Percentiles rank a stretch among this genome's conserved stretches.
Evolutionary conservation across 1,140 invertebrate species (phyloP).

Genomic region (Drosophila seguyi): DNA sequence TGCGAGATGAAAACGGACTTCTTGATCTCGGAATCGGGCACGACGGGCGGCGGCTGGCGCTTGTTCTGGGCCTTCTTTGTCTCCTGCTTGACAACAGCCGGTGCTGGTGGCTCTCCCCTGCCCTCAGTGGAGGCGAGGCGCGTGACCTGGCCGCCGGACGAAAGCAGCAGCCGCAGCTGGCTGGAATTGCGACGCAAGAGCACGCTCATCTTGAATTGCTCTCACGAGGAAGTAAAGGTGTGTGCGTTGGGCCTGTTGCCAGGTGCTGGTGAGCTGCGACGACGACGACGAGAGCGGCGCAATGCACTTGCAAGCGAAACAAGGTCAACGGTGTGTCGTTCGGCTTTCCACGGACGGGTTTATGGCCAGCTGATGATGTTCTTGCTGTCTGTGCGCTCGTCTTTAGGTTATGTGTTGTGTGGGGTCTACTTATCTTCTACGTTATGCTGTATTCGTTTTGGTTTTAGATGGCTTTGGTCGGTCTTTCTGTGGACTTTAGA

Average conservation of each 20-base stretch:
- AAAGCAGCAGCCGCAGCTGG: conserved; percentile 64
- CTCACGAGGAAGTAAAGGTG: conserved; percentile 57
- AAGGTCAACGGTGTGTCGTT: conserved; percentile 61
- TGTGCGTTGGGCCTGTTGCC: conserved; percentile 5
- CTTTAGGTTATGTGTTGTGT: conserved; percentile 33
- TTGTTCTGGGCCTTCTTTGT: conserved; percentile 23
- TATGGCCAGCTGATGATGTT: conserved; percentile 30
- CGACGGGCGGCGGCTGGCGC: conserved; percentile 19
- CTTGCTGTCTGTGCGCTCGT: conserved; percentile 23
- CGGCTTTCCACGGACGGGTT: conserved; percentile 45
- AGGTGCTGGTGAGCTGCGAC: conserved; percentile 29
- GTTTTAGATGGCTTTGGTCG: conserved; percentile 59
- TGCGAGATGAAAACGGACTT: conserved; percentile 97
- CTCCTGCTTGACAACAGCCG: conserved; percentile 8
- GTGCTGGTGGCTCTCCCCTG: conserved; percentile 18
- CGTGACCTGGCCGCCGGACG: conserved; percentile 57
- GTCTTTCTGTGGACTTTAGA: conserved; percentile 69
- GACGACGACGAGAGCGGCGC: conserved; percentile 9
- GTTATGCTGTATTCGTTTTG: conserved; percentile 61
- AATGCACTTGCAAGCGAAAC: conserved; percentile 73
- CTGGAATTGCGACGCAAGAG: conserved; percentile 72
- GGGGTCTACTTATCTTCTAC: conserved; percentile 57
- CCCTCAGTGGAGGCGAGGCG: conserved; percentile 47
- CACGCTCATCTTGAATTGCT: conserved; percentile 46
- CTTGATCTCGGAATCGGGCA: conserved; percentile 86